Evolutionary conservation across 1,140 invertebrate genomes (phyloP).

Genomic region (Tetragnatha versicolor): DNA sequence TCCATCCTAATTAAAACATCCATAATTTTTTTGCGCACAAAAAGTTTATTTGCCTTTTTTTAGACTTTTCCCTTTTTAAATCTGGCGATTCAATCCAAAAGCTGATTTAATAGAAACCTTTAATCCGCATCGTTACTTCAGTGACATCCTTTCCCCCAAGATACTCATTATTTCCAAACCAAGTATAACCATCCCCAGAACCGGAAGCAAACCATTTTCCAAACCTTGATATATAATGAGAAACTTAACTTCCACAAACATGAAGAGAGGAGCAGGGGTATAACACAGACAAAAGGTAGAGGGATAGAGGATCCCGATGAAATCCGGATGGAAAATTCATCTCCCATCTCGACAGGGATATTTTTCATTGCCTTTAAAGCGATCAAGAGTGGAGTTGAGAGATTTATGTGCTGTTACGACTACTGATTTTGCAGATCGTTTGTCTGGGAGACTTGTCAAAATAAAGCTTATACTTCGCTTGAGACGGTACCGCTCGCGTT

Average conservation of each 20-base stretch:
- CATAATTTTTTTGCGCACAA: neutral
- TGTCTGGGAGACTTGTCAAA: conserved; percentile 10
- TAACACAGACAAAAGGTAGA: neutral
- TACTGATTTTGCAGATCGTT: conserved; percentile 3
- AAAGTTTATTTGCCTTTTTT: neutral
- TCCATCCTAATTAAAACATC: neutral
- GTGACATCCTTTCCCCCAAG: neutral
- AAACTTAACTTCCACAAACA: conserved; percentile 9
- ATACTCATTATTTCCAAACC: neutral
- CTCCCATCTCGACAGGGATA: neutral
- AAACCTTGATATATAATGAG: conserved; percentile 9
- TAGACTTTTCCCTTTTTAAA: neutral
- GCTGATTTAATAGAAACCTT: neutral
- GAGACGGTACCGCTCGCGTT: neutral
- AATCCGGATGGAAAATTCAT: conserved; percentile 21
- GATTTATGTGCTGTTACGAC: conserved; percentile 11
- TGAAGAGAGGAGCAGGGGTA: neutral
- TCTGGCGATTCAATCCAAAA: neutral
- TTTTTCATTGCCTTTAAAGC: conserved; percentile 17
- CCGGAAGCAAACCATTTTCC: neutral
- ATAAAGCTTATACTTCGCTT: conserved; percentile 1
- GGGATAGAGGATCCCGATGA: neutral
- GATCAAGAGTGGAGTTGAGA: conserved; percentile 1
- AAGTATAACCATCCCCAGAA: neutral
- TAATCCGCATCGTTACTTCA: neutral